These are phyloP conservation scores for Octodon degus DNA, from an alignment of 2,113 vertebrate genomes.

Conservation along the genomic window DNA sequence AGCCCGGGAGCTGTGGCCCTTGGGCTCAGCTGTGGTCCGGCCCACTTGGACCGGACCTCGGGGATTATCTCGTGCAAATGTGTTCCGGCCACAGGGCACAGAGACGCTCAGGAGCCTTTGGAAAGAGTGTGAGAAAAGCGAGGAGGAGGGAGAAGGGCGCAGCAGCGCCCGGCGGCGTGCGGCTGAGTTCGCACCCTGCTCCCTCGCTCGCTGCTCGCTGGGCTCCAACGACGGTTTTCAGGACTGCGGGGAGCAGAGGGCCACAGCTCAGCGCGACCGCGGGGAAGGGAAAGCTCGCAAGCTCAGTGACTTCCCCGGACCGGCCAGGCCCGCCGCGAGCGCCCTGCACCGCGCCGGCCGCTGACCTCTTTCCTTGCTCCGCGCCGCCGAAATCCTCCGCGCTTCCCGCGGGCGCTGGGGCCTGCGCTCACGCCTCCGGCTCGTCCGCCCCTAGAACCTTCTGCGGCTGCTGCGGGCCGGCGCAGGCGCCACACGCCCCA, in stretches of 20 bases:
- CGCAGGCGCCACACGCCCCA: not conserved
- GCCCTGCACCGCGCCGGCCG: too few species aligned
- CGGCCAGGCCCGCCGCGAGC: not conserved
- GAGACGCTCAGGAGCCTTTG: conserved; percentile 47
- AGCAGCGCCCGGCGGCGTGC: not conserved
- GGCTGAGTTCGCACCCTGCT: not conserved
- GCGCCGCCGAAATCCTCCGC: not conserved
- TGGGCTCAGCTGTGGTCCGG: too few species aligned
- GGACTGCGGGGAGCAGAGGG: not conserved
- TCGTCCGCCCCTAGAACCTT: not conserved
- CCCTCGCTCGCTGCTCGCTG: not conserved
- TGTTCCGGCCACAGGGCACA: conserved; percentile 33
- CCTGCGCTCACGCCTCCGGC: not conserved
- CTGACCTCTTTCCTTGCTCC: not conserved
- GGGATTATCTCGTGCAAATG: conserved; percentile 65
- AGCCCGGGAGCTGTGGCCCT: too few species aligned
- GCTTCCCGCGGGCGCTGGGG: not conserved
- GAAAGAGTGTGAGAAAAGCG: not conserved
- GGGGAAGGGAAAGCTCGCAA: not conserved
- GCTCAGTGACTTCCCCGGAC: not conserved
- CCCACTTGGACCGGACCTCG: conserved; percentile 23
- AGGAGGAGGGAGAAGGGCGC: not conserved
- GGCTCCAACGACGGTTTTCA: not conserved
- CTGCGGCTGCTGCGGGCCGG: not conserved
- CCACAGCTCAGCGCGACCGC: not conserved